phyloP scores from a whole-genome alignment of 2,888 invertebrate genomes.

The Brachypterus glaber region DNA sequence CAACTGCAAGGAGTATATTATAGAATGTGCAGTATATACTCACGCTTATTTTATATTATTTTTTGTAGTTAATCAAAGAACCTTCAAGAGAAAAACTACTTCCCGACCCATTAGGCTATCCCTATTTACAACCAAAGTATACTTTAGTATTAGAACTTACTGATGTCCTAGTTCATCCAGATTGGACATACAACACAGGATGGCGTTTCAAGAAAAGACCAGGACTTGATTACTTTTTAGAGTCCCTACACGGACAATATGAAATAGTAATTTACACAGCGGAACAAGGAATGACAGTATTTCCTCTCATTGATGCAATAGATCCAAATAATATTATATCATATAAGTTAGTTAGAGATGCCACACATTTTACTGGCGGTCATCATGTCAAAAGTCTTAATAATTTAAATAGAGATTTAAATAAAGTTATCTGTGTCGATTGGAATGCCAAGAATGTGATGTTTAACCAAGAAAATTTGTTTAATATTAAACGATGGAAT shows the following conservation, averaged over 20 bases:
- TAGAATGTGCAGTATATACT: too few species aligned
- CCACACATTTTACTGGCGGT: conserved; percentile 89
- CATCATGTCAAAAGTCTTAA: conserved; percentile 89
- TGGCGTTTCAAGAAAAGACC: conserved; percentile 99
- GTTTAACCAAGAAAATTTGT: conserved; percentile 80
- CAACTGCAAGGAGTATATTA: too few species aligned
- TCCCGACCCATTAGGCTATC: conserved; percentile 84
- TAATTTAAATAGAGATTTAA: conserved; percentile 72
- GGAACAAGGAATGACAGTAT: conserved; percentile 91
- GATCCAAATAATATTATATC: conserved; percentile 85
- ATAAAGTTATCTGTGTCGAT: conserved; percentile 89
- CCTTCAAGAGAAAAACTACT: conserved; percentile 89
- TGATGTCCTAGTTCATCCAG: conserved; percentile 92
- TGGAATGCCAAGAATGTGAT: conserved; percentile 84
- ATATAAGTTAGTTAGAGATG: conserved; percentile 87
- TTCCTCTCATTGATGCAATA: conserved; percentile 84
- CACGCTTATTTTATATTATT: too few species aligned
- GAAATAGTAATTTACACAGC: conserved; percentile 95
- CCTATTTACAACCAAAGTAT: conserved; percentile 93
- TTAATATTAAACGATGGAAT: conserved; percentile 80
- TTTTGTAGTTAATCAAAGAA: conserved; percentile 70
- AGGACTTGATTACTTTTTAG: conserved; percentile 82
- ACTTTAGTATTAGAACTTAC: conserved; percentile 94
- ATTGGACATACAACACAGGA: conserved; percentile 97
- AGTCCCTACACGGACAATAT: conserved; percentile 55